phyloP scores from a whole-genome alignment of 2,888 invertebrate genomes.

The Elaeidobius kamerunicus region DNA sequence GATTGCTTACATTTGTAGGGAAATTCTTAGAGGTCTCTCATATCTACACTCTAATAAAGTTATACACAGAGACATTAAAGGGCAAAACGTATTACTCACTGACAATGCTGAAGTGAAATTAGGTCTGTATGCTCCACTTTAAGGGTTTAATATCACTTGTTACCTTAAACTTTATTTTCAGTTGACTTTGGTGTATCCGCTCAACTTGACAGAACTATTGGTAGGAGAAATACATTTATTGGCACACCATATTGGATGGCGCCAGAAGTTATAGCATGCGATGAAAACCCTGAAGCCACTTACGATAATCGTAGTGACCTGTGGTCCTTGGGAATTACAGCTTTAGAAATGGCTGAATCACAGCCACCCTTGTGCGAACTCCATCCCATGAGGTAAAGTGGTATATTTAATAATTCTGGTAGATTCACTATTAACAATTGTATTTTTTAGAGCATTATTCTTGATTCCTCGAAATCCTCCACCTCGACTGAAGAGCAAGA shows the following conservation, averaged over 20 bases:
- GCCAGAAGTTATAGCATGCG: slow-evolving; percentile 99
- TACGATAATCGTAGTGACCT: slow-evolving; percentile 96
- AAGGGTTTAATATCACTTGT: too few species aligned
- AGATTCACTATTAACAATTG: background rate
- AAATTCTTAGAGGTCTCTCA: slow-evolving; percentile 91
- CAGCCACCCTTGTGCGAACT: slow-evolving; percentile 98
- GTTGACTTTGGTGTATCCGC: slow-evolving; percentile 99
- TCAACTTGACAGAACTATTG: slow-evolving; percentile 98
- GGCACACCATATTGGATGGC: slow-evolving; percentile 99
- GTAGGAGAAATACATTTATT: slow-evolving; percentile 97
- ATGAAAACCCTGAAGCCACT: slow-evolving; percentile 99
- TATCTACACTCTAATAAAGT: slow-evolving; percentile 99
- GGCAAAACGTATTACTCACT: slow-evolving; percentile 97
- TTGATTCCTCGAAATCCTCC: slow-evolving; percentile 79
- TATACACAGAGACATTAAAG: slow-evolving; percentile 99
- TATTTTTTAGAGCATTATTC: slow-evolving; percentile 26
- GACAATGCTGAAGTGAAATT: slow-evolving; percentile 99
- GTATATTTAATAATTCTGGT: too few species aligned
- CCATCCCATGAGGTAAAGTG: slow-evolving; percentile 98
- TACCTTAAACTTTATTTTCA: too few species aligned
- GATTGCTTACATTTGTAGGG: slow-evolving; percentile 99
- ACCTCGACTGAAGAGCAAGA: slow-evolving; percentile 95
- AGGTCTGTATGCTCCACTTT: slow-evolving; percentile 67
- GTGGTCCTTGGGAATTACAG: slow-evolving; percentile 94
- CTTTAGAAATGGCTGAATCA: slow-evolving; percentile 99